Evolutionary conservation across 2,888 invertebrate genomes (phyloP), one percentile per base, ranked within the genome.

Genomic region (Cetonia aurata): DNA sequence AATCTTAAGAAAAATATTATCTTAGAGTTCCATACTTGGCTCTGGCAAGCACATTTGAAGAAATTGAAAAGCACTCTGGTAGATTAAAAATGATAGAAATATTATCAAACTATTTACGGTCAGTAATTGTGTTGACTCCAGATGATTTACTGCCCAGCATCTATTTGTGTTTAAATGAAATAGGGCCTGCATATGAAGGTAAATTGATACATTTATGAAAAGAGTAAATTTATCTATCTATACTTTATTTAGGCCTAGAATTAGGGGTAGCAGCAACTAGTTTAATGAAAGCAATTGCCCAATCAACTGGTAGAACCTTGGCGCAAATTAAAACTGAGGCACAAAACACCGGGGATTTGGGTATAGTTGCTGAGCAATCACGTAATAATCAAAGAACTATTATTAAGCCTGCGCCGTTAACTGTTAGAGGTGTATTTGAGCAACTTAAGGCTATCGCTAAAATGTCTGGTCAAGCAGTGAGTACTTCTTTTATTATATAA

Each of bases 161-260:
- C 15, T 99, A 99, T 84, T 86, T 99, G 75, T 97, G 97, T 79
- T 88, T 99, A n/a, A 99, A 99, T 85, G 93, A 95, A 84, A 86
- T 99, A 53, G 98, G 96, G 0, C 99, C 99, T 0, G 96, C 98
- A 0, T 98, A 98, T 83, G 95, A 97, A 84, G 98, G 96, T 86
- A 81, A 81, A 56, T 62, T 41, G 19, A 41, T 25, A 0, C 42
- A 55, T 53, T 10, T 42, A n/a, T 57, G 37, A 41, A 53, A 12
- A n/a, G 15, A 57, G 31, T 33, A 33, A n/a, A 50, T 31, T 13
- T 15, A 12, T 37, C 31, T 52, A 73, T 19, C 41, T 53, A 50
- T 37, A 19, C 50, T n/a, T n/a, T n/a, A 31, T 48, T 73, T 70
- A 89, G 89, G 90, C 33, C 77, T 95, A 31, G 96, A 96, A 83